Base-by-base conservation (phyloP, 2,113 vertebrate genomes). In the Gobio gobio region DNA sequence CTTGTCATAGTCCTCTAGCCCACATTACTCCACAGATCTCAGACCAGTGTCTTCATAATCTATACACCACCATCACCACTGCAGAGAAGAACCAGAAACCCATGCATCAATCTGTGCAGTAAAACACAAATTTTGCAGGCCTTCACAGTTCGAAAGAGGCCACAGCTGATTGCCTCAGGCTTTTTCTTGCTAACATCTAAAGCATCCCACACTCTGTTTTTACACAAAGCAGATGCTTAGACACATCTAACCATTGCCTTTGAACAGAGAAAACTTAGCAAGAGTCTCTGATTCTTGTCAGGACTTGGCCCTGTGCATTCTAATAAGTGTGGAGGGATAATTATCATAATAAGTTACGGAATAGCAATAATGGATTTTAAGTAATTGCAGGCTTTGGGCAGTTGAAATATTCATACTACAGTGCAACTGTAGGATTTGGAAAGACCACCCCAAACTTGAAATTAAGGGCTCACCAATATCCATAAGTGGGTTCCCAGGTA, bases 321-420 rank as follows among this genome's bases (percentile, higher is more conserved):
- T 81, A 87, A 87, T 90, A 87, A 88, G 51, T 88, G 82, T 75
- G 22, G 78, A 85, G 26, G 4, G 64, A 89, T 90, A 78, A 91
- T 89, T 88, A 91, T 89, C 86, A 89, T 88, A 88, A 89, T 64
- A 89, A 90, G 86, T 89, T 74, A 88, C 80, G 33, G 49, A 70
- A 74, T 89, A 87, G 72, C 68, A 86, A 77, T 78, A 22, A 77
- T 85, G 68, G 54, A 49, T 78, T 89, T 82, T 74, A 87, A 83
- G 66, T 88, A 91, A 92, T 93, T 90, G 89, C 72, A 75, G 81
- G 36, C 86, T 36, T 87, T 72, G 33, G 51, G 63, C 82, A 75
- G 47, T 40, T 84, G 70, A 86, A 63, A 83, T 29, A 86, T 74
- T 16, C 10, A 85, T 77, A 66, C 76, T 87, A 68, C 72, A 86